Base-by-base conservation (phyloP, 2,797 vertebrate genomes). In the Melanotaenia boesemani region DNA sequence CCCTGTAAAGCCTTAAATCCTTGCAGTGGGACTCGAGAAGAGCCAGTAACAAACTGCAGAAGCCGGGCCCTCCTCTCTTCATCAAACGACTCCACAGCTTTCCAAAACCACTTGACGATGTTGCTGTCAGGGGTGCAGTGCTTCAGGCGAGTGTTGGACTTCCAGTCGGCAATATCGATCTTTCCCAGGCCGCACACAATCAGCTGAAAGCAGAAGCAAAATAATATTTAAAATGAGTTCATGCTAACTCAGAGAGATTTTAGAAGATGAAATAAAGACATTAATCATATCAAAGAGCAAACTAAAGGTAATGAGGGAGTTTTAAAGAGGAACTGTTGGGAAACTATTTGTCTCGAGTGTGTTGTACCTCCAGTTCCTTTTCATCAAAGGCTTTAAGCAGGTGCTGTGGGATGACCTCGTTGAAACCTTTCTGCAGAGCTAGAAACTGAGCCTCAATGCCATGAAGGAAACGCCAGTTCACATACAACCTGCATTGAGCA, bases 1-100 rank as follows among this genome's bases (percentile, higher is more conserved):
- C 98, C 98, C 96, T 99, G 98, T n/a, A 99, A 88, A 2, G 98
- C 98, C 94, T 99, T 99, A 93, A 99, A 99, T 80, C 98, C 98
- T 88, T 99, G 98, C 85, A 99, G 96, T 10, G 98, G 98, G 83
- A 99, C 98, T 66, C 98, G 82, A 61, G 98, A 99, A 0, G 98
- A 99, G 59, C 98, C 98, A 0, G 98, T 99, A 88, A 99, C 98
- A 3, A 99, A 99, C 94, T 99, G 98, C 46, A 99, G 95, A 61
- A 99, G 93, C 6, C 98, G 93, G 0, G 98, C 98, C 79, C 98
- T 88, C 55, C 97, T 93, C 86, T 99, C 98, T 85, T 99, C 98
- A 16, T 99, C 98, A 11, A 98, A 99, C 0, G 96, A 95, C 93
- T 99, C 98, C 92, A 99, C 98, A 0, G 97, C 97, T 79, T 97